Percentiles rank a stretch among this genome's conserved stretches.
Conservation (phyloP, 2,113 vertebrate genomes). For the Ptychochromis oligacanthus region DNA sequence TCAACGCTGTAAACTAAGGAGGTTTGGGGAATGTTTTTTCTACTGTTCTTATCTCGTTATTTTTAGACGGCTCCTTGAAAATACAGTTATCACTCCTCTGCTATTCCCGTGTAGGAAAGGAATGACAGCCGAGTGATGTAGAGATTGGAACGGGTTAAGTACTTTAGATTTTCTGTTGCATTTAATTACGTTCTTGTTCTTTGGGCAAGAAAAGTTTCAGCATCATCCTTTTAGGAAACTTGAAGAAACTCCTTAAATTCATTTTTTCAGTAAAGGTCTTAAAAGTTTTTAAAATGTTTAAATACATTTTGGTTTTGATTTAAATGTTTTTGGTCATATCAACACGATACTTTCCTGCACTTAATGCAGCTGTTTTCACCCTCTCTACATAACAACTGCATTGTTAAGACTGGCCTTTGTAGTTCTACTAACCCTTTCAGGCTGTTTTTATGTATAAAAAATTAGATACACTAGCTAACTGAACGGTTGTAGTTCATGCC, state of each 20-base stretch:
- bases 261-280: no score
- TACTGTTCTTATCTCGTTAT: constrained; percentile 10
- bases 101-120: background rate
- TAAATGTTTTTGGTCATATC: rapidly evolving
- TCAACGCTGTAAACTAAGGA: constrained; percentile 11
- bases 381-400: background rate
- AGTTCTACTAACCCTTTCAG: rapidly evolving
- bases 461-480: no score
- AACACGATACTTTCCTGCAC: background rate
- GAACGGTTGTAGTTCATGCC: no score
- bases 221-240: background rate
- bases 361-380: background rate
- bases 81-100: constrained; percentile 12
- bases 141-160: background rate
- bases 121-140: constrained; percentile 4
- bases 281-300: background rate
- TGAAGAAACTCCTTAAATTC: background rate
- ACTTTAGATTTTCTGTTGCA: background rate
- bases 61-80: constrained; percentile 29
- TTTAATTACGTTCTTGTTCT: no score
- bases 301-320: background rate
- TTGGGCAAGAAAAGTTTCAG: background rate
- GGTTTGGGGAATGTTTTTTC: constrained; percentile 1
- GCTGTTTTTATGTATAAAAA: background rate
- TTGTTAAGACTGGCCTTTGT: background rate